phyloP scores from a whole-genome alignment of 2,797 vertebrate species.

The Hydrolagus colliei region DNA sequence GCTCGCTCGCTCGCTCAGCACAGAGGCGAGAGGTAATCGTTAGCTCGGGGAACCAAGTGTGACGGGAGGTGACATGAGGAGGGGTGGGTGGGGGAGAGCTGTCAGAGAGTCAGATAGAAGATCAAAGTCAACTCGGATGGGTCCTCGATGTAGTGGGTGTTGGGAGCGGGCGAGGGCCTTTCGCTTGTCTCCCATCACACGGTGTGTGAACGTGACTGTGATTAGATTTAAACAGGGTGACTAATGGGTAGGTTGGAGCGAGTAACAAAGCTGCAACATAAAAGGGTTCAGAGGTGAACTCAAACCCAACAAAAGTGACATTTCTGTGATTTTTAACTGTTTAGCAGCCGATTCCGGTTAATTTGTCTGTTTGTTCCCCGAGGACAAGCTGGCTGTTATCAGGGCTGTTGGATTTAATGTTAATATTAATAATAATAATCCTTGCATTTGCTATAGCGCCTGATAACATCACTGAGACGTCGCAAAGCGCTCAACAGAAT shows the following conservation, averaged over 20 bases:
- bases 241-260: slow-evolving; percentile 23
- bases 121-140: too few relatives aligned
- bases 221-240: slow-evolving; percentile 1
- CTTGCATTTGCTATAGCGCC: too few relatives aligned
- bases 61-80: neutral
- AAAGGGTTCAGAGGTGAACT: slow-evolving; percentile 18
- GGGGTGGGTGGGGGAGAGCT: neutral
- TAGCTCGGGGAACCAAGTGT: neutral
- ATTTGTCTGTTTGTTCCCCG: too few relatives aligned
- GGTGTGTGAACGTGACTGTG: slow-evolving; percentile 1
- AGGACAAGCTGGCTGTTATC: too few relatives aligned
- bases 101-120: too few relatives aligned
- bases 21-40: too few relatives aligned
- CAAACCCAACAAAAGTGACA: neutral
- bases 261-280: slow-evolving; percentile 22
- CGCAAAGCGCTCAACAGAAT: too few relatives aligned
- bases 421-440: too few relatives aligned
- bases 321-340: neutral
- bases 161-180: neutral
- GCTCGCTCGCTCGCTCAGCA: too few relatives aligned
- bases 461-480: too few relatives aligned
- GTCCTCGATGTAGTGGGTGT: neutral
- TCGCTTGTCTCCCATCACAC: neutral
- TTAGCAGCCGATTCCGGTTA: too few relatives aligned
- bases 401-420: too few relatives aligned